A percentile compares a stretch with the other conserved stretches of the same genome.
Evolutionary conservation across 2,888 invertebrate genomes (phyloP).

Genomic region (Cerceris rybyensis): DNA sequence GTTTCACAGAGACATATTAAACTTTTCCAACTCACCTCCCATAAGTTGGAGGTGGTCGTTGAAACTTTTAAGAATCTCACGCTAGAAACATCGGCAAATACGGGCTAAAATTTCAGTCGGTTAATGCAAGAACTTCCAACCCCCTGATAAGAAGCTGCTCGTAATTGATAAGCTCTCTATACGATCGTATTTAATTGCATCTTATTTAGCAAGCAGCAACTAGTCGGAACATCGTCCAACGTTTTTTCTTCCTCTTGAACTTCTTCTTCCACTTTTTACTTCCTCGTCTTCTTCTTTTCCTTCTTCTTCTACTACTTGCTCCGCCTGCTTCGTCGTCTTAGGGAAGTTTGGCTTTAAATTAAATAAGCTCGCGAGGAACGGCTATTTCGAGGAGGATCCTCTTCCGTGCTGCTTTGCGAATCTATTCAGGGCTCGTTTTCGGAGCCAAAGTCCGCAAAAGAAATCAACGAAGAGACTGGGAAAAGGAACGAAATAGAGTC

Average conservation of each 20-base stretch:
- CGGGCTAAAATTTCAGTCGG: slow-evolving; percentile 4
- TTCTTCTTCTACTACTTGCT: slow-evolving; percentile 12
- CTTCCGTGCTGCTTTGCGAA: slow-evolving; percentile 13
- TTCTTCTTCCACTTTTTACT: background rate
- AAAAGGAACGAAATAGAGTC: background rate
- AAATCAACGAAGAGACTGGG: background rate
- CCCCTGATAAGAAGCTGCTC: slow-evolving; percentile 10
- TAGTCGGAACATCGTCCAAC: background rate
- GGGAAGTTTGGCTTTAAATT: slow-evolving; percentile 53
- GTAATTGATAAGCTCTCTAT: slow-evolving; percentile 44
- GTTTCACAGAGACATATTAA: too few species aligned
- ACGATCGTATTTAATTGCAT: slow-evolving; percentile 48
- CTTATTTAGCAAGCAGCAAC: slow-evolving; percentile 32
- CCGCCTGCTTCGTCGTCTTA: slow-evolving; percentile 9
- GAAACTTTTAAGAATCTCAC: background rate
- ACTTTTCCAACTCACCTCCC: too few species aligned
- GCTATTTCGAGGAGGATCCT: background rate
- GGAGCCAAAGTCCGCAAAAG: background rate
- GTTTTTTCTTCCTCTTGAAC: too few species aligned
- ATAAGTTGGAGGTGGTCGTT: too few species aligned
- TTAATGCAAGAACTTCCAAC: slow-evolving; percentile 6
- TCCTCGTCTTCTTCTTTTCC: background rate
- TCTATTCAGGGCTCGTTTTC: slow-evolving; percentile 14
- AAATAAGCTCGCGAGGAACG: slow-evolving; percentile 29
- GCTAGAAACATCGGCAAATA: slow-evolving; percentile 13